A percentile compares a stretch with the other conserved stretches of the same genome.
phyloP scores from a whole-genome alignment of 2,113 vertebrate genomes.

The Odontesthes bonariensis region DNA sequence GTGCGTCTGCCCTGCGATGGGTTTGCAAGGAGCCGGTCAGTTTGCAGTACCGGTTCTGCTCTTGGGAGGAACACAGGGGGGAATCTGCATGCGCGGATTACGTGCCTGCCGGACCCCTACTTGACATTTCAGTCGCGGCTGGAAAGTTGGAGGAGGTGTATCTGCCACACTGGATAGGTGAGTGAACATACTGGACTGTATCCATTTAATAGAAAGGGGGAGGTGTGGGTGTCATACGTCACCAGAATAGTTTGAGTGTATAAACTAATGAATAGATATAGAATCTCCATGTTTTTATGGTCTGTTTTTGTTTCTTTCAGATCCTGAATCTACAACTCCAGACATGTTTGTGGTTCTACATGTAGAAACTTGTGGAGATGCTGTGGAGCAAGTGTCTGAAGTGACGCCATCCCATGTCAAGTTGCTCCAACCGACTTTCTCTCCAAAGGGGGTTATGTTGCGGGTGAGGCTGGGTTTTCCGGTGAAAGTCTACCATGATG shows the following conservation, averaged over 20 bases:
- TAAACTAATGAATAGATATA: no score
- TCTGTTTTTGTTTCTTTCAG: slow-evolving; percentile 21
- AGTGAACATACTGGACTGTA: background rate
- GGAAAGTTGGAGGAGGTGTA: slow-evolving; percentile 36
- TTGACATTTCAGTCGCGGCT: slow-evolving; percentile 33
- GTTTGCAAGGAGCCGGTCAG: slow-evolving; percentile 25
- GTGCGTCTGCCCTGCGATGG: slow-evolving; percentile 44
- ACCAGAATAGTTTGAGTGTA: no score
- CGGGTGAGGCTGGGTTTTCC: background rate
- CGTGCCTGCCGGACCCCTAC: slow-evolving; percentile 48
- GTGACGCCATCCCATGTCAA: slow-evolving; percentile 42
- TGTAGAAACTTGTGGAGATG: slow-evolving; percentile 35
- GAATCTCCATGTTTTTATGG: no score
- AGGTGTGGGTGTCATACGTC: no score
- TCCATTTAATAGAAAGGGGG: no score
- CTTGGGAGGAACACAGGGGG: slow-evolving; percentile 22
- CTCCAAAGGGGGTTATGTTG: slow-evolving; percentile 17
- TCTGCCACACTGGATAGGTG: slow-evolving; percentile 52
- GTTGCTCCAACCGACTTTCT: slow-evolving; percentile 34
- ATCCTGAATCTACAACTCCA: background rate
- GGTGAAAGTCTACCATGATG: background rate
- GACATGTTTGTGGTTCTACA: slow-evolving; percentile 46
- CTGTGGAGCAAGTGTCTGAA: slow-evolving; percentile 34
- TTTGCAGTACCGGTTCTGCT: slow-evolving; percentile 35
- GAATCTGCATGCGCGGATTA: background rate